These are phyloP conservation scores for Atta texana DNA, from an alignment of 1,140 invertebrate genomes.

Conservation along the genomic window DNA sequence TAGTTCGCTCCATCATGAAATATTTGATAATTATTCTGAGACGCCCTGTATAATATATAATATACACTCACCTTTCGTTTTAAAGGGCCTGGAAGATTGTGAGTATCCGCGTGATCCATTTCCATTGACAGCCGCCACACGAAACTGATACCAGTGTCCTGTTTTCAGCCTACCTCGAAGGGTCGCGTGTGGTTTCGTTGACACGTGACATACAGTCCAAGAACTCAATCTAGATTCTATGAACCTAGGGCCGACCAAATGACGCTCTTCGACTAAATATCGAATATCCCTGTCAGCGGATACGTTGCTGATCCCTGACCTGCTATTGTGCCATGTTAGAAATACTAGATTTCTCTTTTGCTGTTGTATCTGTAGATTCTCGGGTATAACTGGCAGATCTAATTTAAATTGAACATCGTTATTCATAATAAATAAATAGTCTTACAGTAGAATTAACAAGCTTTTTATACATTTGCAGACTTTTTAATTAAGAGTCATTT, in stretches of 20 bases:
- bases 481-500: not conserved
- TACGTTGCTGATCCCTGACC: conserved; percentile 2
- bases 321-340: conserved; percentile 80
- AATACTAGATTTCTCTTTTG: conserved; percentile 78
- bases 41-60: no score
- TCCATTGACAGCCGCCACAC: conserved; percentile 90
- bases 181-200: conserved; percentile 86
- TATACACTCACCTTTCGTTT: conserved; percentile 83
- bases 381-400: conserved; percentile 85
- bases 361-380: conserved; percentile 79
- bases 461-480: not conserved
- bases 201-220: conserved; percentile 85
- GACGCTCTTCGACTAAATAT: conserved; percentile 87
- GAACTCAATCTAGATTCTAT: conserved; percentile 85
- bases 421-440: not conserved
- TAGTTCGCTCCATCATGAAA: no score
- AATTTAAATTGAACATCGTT: conserved; percentile 2
- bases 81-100: conserved; percentile 88
- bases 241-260: conserved; percentile 86
- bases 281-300: conserved; percentile 73
- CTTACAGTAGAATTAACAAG: not conserved
- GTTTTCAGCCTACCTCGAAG: conserved; percentile 88
- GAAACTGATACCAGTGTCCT: conserved; percentile 92
- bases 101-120: conserved; percentile 91
- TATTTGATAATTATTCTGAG: no score